A percentile compares a stretch with the other conserved stretches of the same genome.
Evolutionary conservation across 1,140 invertebrate species (phyloP).

Genomic region (Drosophila gunungcola): DNA sequence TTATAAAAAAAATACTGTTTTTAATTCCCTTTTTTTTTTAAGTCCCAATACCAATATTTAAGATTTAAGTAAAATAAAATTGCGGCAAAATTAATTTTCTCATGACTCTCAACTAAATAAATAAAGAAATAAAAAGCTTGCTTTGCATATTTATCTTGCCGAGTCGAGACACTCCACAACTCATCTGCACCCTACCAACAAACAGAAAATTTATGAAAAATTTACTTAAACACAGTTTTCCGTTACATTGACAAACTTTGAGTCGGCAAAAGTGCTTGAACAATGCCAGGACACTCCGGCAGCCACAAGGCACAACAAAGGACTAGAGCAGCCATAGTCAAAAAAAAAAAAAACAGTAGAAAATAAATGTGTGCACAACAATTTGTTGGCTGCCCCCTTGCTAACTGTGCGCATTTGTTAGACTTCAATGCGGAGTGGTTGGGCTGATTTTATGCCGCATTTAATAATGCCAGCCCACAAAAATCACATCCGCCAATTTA

Average conservation of each 20-base stretch:
- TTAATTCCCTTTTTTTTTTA: background rate
- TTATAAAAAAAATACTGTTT: too few relatives aligned
- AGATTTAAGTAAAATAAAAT: background rate
- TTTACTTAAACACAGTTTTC: conserved; percentile 82
- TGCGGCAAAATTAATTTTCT: background rate
- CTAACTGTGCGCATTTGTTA: conserved; percentile 80
- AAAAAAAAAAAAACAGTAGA: conserved; percentile 12
- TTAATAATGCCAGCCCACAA: conserved; percentile 80
- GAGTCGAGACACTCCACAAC: conserved; percentile 24
- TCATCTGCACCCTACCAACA: conserved; percentile 15
- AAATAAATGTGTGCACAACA: conserved; percentile 53
- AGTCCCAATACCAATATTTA: too few relatives aligned
- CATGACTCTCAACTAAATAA: background rate
- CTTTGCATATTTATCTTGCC: conserved; percentile 24
- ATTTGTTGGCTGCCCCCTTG: conserved; percentile 71
- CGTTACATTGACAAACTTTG: conserved; percentile 81
- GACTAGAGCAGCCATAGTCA: conserved; percentile 39
- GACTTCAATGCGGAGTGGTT: conserved; percentile 60
- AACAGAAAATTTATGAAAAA: conserved; percentile 69
- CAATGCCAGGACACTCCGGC: conserved; percentile 47
- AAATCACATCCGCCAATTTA: conserved; percentile 83
- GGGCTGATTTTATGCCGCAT: conserved; percentile 77
- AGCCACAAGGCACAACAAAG: conserved; percentile 60
- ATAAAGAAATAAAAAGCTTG: background rate
- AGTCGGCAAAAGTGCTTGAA: conserved; percentile 62